A percentile compares a stretch with the other conserved stretches of the same genome.
These are phyloP conservation scores for Schizotus pectinicornis DNA, from an alignment of 2,888 invertebrate species.

Conservation along the genomic window DNA sequence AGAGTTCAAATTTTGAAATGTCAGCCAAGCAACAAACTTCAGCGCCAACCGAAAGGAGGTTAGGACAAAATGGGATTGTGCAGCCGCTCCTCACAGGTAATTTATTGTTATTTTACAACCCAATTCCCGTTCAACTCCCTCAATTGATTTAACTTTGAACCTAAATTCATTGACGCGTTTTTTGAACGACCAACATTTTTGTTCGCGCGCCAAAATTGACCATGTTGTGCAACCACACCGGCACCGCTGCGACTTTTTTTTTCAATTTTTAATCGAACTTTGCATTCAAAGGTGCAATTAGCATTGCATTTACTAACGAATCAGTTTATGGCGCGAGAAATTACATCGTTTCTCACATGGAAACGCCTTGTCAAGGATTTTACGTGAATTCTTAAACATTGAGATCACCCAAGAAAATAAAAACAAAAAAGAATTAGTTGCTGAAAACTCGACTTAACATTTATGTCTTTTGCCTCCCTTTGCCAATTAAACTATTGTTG, in stretches of 20 bases:
- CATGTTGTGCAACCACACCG: slow-evolving; percentile 1
- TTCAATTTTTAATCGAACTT: background rate
- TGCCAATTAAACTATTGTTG: too few relatives aligned
- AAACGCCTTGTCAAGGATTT: slow-evolving; percentile 23
- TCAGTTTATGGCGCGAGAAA: background rate
- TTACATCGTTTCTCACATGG: slow-evolving; percentile 8
- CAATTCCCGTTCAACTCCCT: background rate
- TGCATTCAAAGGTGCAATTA: too few relatives aligned
- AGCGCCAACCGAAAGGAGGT: slow-evolving; percentile 51
- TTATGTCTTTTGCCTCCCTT: too few relatives aligned
- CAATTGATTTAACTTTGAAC: slow-evolving; percentile 3
- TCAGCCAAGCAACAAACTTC: slow-evolving; percentile 32
- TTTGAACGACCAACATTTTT: background rate
- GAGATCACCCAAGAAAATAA: too few relatives aligned
- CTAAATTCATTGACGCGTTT: background rate
- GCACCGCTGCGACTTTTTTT: slow-evolving; percentile 1
- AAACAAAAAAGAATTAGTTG: background rate
- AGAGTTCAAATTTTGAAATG: slow-evolving; percentile 24
- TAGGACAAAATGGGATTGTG: slow-evolving; percentile 81
- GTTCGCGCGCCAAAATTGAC: slow-evolving; percentile 23
- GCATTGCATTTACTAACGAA: background rate
- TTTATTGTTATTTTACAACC: slow-evolving; percentile 24
- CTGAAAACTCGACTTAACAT: too few relatives aligned
- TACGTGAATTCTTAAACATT: background rate
- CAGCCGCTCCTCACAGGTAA: slow-evolving; percentile 90